A percentile compares a stretch with the other conserved stretches of the same genome.
phyloP scores from a whole-genome alignment of 2,113 vertebrate genomes.

The Urocolius indicus region DNA sequence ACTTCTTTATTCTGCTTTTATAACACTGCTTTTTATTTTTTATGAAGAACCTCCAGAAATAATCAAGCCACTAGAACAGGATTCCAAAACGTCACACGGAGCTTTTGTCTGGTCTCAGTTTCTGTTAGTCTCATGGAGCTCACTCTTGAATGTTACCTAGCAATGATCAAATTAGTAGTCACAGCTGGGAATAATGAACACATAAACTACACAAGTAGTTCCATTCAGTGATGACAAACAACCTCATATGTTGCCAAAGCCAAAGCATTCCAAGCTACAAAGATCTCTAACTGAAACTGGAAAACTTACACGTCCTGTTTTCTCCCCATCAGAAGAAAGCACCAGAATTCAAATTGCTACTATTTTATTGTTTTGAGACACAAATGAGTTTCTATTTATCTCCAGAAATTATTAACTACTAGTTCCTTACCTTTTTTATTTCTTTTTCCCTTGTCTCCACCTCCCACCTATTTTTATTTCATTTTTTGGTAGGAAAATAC shows the following conservation, averaged over 20 bases:
- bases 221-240: background rate
- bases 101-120: background rate
- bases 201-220: background rate
- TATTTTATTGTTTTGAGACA: background rate
- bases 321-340: background rate
- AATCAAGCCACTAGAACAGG: background rate
- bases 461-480: background rate
- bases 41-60: background rate
- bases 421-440: background rate
- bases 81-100: background rate
- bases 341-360: background rate
- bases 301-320: background rate
- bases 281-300: background rate
- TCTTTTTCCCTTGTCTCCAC: background rate
- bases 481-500: slow-evolving; percentile 81
- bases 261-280: background rate
- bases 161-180: background rate
- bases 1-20: background rate
- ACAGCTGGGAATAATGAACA: background rate
- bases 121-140: background rate
- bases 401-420: background rate
- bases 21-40: background rate
- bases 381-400: background rate
- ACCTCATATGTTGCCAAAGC: background rate
- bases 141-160: background rate